These are phyloP conservation scores for Lophius piscatorius DNA, from an alignment of 2,113 vertebrate species.

Conservation along the genomic window DNA sequence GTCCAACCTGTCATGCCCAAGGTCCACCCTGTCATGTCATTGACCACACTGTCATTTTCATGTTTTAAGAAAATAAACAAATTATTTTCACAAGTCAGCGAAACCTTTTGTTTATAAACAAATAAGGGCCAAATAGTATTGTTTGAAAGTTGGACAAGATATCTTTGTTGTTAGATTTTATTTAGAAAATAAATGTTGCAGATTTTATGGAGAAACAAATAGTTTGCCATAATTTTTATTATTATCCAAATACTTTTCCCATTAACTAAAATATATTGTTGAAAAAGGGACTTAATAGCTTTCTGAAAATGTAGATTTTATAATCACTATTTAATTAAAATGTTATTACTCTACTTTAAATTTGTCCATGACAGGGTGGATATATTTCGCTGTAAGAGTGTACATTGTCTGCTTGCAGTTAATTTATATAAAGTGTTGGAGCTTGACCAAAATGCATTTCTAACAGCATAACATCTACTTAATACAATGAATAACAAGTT, in stretches of 20 bases:
- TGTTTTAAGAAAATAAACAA: constrained; percentile 20
- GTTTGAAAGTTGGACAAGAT: constrained; percentile 5
- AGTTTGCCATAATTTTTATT: constrained; percentile 13
- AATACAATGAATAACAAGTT: too few species aligned
- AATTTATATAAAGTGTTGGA: too few species aligned
- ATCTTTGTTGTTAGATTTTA: constrained; percentile 14
- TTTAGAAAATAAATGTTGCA: constrained; percentile 8
- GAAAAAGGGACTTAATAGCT: constrained; percentile 9
- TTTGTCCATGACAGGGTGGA: too few species aligned
- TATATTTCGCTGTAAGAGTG: background rate
- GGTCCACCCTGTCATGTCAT: background rate
- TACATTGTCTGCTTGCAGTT: constrained; percentile 13
- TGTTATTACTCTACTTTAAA: constrained; percentile 5
- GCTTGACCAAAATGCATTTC: too few species aligned
- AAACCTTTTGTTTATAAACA: constrained; percentile 1
- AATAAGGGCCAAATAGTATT: constrained; percentile 1
- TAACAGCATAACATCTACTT: too few species aligned
- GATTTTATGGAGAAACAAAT: constrained; percentile 5
- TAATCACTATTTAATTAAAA: constrained; percentile 1
- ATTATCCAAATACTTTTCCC: constrained; percentile 10
- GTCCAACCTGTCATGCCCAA: constrained; percentile 1
- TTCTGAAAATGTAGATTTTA: constrained; percentile 16
- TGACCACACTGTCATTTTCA: constrained; percentile 11
- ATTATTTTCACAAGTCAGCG: constrained; percentile 4
- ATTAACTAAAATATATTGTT: constrained; percentile 7